Evolutionary conservation across 2,888 invertebrate species (phyloP), one percentile per base, ranked within the genome.

Genomic region (Toxonevra muliebris): DNA sequence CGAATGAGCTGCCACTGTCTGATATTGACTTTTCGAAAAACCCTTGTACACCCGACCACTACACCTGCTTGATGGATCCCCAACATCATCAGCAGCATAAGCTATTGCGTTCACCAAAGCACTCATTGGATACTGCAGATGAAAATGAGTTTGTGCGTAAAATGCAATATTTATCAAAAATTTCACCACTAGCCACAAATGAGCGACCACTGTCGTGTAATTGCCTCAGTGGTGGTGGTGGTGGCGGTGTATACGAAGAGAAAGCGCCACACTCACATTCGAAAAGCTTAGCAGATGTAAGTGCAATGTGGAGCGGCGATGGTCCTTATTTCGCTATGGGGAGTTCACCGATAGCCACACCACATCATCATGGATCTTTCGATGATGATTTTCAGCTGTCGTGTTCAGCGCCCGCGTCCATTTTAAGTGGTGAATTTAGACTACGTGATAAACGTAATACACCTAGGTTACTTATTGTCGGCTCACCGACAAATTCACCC

Each of bases 1-100:
- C 90, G 71, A 91, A 90, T 86, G 90, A 91, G 84, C 84, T 91
- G 77, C 90, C 90, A 67, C 83, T 90, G 76, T 90, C 90, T 69
- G 88, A 88, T 73, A 86, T 88, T 79, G 87, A 88, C 79, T 88
- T 88, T 73, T 82, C 81, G 19, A 69, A 77, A 70, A 82, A 79
- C 70, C 84, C 81, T 43, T 77, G 83, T 68, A 82, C 82, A 65
- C 84, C 84, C 20, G 82, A 82, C 58, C 72, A n/a, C n/a, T 48
- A 50, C 17, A 50, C 42, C 10, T 65, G 65, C 48, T 65, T 68
- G 54, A 69, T 60, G 10, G 30, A 72, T 67, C 63, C 73, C 71
- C 58, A 72, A 64, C 67, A 69, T 58, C 68, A 75, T 41, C 68
- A 59, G n/a, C 66, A 40, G 1, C 40, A 75, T 70, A 45, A 72